phyloP scores from a whole-genome alignment of 2,888 invertebrate genomes.

The Desoria tigrina region DNA sequence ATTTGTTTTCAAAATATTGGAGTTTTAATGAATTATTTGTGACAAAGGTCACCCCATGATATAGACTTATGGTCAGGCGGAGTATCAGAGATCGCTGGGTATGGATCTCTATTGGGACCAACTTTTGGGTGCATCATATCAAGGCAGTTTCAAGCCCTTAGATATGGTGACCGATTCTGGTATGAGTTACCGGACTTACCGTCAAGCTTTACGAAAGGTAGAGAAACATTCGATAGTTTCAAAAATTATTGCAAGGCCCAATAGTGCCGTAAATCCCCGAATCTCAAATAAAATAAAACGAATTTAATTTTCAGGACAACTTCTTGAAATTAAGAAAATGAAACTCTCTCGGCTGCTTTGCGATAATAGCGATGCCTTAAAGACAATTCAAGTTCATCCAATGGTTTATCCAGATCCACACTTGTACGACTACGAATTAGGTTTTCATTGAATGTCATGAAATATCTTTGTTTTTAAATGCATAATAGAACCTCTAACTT shows the following conservation, averaged over 20 bases:
- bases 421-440: constrained; percentile 55
- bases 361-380: constrained; percentile 58
- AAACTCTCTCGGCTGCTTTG: constrained; percentile 58
- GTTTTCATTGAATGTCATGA: constrained; percentile 16
- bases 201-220: constrained; percentile 57
- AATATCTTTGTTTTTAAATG: too few species aligned
- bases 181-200: constrained; percentile 57
- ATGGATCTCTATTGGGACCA: constrained; percentile 58
- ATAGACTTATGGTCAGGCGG: constrained; percentile 59
- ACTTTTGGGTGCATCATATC: constrained; percentile 60
- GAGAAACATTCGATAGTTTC: constrained; percentile 16
- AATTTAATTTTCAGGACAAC: constrained; percentile 56
- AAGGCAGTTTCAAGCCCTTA: constrained; percentile 57
- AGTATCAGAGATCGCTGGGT: constrained; percentile 59
- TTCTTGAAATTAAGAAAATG: constrained; percentile 58
- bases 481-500: constrained; percentile 14
- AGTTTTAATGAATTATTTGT: constrained; percentile 6
- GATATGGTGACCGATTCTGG: constrained; percentile 59
- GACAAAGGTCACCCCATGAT: constrained; percentile 56
- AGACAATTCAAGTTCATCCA: constrained; percentile 58
- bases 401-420: constrained; percentile 59
- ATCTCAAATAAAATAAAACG: too few species aligned
- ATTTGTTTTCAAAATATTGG: not conserved
- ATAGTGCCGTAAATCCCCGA: too few species aligned
- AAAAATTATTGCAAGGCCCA: too few species aligned